phyloP scores from a whole-genome alignment of 2,113 vertebrate species.

The Crotalus horridus region DNA sequence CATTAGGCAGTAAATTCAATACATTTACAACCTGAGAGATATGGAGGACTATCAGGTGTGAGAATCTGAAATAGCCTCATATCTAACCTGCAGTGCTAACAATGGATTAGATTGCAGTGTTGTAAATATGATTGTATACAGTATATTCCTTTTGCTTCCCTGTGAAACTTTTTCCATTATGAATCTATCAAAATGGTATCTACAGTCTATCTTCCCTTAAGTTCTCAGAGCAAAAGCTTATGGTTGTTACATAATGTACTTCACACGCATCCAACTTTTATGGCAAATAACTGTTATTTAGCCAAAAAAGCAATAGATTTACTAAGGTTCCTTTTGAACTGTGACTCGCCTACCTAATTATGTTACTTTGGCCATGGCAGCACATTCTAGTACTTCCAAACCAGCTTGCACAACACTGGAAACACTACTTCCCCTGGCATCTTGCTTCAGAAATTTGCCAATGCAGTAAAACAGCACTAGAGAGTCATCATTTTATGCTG shows the following conservation, averaged over 20 bases:
- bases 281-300: neutral
- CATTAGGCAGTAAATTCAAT: neutral
- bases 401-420: neutral
- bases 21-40: neutral
- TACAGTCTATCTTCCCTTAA: neutral
- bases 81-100: neutral
- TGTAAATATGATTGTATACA: neutral
- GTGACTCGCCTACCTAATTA: neutral
- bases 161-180: neutral
- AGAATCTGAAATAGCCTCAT: neutral
- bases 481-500: constrained; percentile 14
- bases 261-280: neutral
- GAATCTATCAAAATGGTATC: neutral
- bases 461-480: neutral
- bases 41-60: neutral
- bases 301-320: neutral
- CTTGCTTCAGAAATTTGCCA: constrained; percentile 5
- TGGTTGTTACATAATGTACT: neutral
- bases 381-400: neutral
- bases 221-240: neutral
- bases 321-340: neutral
- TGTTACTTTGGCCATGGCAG: neutral
- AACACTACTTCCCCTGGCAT: neutral
- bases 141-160: neutral
- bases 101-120: neutral